Evolutionary conservation across 2,888 invertebrate genomes (phyloP).

Genomic region (Chymomyza amoena): DNA sequence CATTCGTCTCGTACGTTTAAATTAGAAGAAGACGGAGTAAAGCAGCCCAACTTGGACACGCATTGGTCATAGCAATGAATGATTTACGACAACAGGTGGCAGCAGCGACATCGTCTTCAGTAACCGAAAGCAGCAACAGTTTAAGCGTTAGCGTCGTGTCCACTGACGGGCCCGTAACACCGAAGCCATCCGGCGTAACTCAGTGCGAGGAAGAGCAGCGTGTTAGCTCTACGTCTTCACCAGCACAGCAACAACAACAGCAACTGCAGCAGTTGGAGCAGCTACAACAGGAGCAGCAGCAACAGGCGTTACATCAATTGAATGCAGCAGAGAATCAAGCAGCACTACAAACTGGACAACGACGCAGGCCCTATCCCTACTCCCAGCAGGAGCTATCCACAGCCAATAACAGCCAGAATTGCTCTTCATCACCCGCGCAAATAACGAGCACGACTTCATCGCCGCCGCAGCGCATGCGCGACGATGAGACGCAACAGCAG

Average conservation of each 20-base stretch:
- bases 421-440: slow-evolving; percentile 64
- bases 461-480: slow-evolving; percentile 63
- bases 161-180: slow-evolving; percentile 31
- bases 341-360: background rate
- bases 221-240: slow-evolving; percentile 20
- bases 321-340: slow-evolving; percentile 33
- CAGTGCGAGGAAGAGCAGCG: slow-evolving; percentile 16
- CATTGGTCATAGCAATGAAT: slow-evolving; percentile 56
- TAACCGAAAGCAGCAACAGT: slow-evolving; percentile 35
- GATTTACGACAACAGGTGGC: slow-evolving; percentile 72
- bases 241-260: slow-evolving; percentile 12
- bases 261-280: background rate
- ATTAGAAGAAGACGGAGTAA: background rate
- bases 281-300: slow-evolving; percentile 19
- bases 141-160: slow-evolving; percentile 12
- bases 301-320: slow-evolving; percentile 41
- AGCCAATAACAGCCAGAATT: slow-evolving; percentile 29
- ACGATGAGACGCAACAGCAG: slow-evolving; percentile 58
- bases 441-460: slow-evolving; percentile 77
- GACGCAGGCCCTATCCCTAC: background rate
- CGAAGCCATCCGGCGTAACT: slow-evolving; percentile 13
- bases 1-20: background rate
- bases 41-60: background rate
- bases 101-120: slow-evolving; percentile 69
- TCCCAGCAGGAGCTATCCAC: slow-evolving; percentile 24